Evolutionary conservation across 2,797 vertebrate species (phyloP).

Genomic region (Choloepus didactylus): DNA sequence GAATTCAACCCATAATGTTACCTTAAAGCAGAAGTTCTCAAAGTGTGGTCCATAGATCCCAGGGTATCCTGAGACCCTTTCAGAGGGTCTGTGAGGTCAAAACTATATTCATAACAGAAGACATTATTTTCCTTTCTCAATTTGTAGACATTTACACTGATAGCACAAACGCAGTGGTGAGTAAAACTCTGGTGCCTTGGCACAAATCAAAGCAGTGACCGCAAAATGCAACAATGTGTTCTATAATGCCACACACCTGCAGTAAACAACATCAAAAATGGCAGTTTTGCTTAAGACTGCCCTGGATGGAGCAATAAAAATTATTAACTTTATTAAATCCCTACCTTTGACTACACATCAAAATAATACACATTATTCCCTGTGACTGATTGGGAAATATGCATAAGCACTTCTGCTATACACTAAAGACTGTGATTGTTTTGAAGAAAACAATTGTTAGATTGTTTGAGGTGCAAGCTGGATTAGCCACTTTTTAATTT

Average conservation of each 20-base stretch:
- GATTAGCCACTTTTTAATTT: conserved; percentile 14
- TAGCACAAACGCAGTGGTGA: neutral
- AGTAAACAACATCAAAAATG: neutral
- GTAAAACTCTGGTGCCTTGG: neutral
- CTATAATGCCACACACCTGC: neutral
- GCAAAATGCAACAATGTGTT: neutral
- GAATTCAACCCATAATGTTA: neutral
- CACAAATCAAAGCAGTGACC: neutral
- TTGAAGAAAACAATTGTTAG: neutral
- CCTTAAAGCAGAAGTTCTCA: neutral
- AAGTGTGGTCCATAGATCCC: neutral
- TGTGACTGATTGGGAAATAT: conserved; percentile 7
- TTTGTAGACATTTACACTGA: neutral
- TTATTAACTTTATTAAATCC: conserved; percentile 41
- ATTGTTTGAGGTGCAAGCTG: neutral
- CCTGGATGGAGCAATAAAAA: conserved; percentile 20
- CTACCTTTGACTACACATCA: neutral
- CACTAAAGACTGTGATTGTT: neutral
- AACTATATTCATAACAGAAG: conserved; percentile 17
- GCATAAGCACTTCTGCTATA: neutral
- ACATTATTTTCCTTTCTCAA: neutral
- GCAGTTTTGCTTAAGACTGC: neutral
- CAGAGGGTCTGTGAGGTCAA: neutral
- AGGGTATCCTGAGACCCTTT: neutral
- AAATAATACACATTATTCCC: neutral